A percentile compares a stretch with the other conserved stretches of the same genome.
Conservation (phyloP, 1,140 invertebrate species). For the Aphelenchoides fujianensis region DNA sequence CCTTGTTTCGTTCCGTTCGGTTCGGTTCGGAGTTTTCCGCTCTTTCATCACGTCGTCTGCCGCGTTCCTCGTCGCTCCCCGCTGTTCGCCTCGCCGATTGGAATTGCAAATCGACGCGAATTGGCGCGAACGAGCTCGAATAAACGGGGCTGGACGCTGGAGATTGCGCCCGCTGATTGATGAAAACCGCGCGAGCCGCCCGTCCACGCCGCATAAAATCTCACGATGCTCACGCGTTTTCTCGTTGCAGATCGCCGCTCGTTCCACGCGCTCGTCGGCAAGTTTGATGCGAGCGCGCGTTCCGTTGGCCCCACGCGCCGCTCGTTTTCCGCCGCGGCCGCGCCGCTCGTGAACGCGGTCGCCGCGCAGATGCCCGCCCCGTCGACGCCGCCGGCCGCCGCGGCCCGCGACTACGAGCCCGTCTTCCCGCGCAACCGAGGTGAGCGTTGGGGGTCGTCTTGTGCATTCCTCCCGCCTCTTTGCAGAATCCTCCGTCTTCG, state of each 20-base stretch:
- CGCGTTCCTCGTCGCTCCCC: no score
- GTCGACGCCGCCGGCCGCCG: neutral
- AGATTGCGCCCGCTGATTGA: no score
- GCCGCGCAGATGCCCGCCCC: neutral
- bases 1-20: no score
- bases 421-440: neutral
- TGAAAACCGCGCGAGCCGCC: no score
- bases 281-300: no score
- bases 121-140: no score
- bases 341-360: neutral
- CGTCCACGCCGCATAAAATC: neutral
- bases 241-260: neutral
- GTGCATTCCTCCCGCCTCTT: neutral
- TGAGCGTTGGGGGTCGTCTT: neutral
- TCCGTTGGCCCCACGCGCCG: no score
- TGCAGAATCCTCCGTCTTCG: neutral
- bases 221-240: neutral
- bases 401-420: neutral
- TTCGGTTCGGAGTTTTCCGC: no score
- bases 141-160: no score
- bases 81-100: no score
- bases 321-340: neutral
- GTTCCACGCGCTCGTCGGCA: neutral
- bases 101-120: no score
- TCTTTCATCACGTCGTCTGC: no score